Percentiles rank a stretch among this genome's conserved stretches.
These are phyloP conservation scores for Drosophila fulvimacula DNA, from an alignment of 2,888 invertebrate genomes.

Conservation along the genomic window DNA sequence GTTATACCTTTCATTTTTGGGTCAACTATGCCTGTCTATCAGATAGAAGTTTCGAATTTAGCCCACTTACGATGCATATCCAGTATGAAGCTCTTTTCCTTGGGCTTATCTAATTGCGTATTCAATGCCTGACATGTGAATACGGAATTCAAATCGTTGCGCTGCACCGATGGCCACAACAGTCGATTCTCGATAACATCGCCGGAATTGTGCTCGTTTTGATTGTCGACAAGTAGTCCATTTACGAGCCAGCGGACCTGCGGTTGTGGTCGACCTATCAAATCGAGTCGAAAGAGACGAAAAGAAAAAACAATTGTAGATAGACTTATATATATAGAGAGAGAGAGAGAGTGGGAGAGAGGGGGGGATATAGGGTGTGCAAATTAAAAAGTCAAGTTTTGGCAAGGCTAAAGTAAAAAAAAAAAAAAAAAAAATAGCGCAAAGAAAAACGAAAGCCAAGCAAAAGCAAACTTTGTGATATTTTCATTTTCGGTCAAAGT, in stretches of 20 bases:
- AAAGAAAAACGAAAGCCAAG: conserved; percentile 45
- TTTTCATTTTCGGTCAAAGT: conserved; percentile 70
- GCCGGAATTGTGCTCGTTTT: conserved; percentile 93
- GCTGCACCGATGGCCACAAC: conserved; percentile 90
- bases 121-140: conserved; percentile 95
- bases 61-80: conserved; percentile 92
- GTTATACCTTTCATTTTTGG: not conserved
- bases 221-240: conserved; percentile 91
- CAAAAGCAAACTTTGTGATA: conserved; percentile 74
- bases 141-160: conserved; percentile 93
- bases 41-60: not conserved
- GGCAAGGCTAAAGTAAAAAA: not conserved
- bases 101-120: conserved; percentile 92
- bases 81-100: conserved; percentile 90
- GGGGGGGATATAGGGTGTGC: conserved; percentile 23
- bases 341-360: not conserved
- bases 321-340: conserved; percentile 5
- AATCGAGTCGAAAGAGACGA: conserved; percentile 42
- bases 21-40: conserved; percentile 1
- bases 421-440: conserved; percentile 25
- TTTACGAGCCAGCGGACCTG: conserved; percentile 93
- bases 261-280: conserved; percentile 91
- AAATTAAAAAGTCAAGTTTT: conserved; percentile 79
- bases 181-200: conserved; percentile 94
- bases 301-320: conserved; percentile 22